These are phyloP conservation scores for Lineus longissimus DNA, from an alignment of 1,140 invertebrate genomes.

Conservation along the genomic window DNA sequence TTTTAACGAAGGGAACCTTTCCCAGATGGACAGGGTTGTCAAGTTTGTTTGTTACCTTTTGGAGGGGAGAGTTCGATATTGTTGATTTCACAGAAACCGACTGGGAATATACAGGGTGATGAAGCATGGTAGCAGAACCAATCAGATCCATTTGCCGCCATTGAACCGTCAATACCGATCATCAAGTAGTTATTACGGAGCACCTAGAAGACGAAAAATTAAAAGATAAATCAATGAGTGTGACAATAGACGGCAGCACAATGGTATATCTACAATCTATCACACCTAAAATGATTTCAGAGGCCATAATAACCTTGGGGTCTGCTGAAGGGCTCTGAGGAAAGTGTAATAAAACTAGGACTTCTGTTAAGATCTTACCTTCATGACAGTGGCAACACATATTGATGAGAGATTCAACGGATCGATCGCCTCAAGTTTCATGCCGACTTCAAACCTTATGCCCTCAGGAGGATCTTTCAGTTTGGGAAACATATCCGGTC, in stretches of 20 bases:
- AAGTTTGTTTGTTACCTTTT: constrained; percentile 62
- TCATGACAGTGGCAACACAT: constrained; percentile 91
- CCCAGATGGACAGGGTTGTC: too few relatives aligned
- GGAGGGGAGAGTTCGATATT: constrained; percentile 81
- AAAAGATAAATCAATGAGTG: constrained; percentile 6
- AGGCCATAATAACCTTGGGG: too few relatives aligned
- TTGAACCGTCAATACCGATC: constrained; percentile 63
- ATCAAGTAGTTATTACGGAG: constrained; percentile 89
- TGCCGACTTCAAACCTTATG: constrained; percentile 72
- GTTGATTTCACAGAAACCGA: constrained; percentile 86
- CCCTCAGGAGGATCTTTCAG: constrained; percentile 36
- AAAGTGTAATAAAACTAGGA: too few relatives aligned
- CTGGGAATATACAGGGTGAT: constrained; percentile 90
- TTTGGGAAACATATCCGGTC: constrained; percentile 67
- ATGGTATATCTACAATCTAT: too few relatives aligned
- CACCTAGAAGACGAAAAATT: constrained; percentile 57
- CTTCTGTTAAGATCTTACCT: too few relatives aligned
- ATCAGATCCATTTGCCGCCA: constrained; percentile 59
- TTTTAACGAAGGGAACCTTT: too few relatives aligned
- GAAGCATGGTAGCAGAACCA: constrained; percentile 95
- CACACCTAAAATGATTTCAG: too few relatives aligned
- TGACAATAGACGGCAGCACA: too few relatives aligned
- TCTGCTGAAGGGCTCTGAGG: too few relatives aligned
- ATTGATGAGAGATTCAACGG: constrained; percentile 90
- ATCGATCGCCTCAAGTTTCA: constrained; percentile 96